Base-by-base conservation (phyloP, 1,140 invertebrate genomes). In the Antheraea pernyi region DNA sequence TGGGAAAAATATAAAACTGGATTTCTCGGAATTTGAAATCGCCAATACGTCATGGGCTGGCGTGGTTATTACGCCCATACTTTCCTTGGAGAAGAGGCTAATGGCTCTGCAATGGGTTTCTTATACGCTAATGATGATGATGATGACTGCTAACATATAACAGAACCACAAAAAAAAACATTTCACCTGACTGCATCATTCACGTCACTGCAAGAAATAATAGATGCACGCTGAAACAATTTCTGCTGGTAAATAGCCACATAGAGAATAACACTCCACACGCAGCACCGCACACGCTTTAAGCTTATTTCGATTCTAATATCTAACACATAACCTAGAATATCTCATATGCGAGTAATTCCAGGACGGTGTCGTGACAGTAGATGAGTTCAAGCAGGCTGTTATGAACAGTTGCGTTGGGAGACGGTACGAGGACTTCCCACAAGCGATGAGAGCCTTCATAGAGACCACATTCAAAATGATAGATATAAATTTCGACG, bases 391-490 rank as follows among this genome's bases (percentile, higher is more conserved):
- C 88, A 97, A 97, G 85, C 93, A 94, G 73, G 96, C 96, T 4
- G 96, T 97, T 0, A 95, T 97, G 85, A 96, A 95, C 80, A 96
- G 95, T 70, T 97, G 96, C 80, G 93, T 97, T n/a, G 96, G 96
- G 3, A 94, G 95, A 81, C 93, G 94, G 68, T 97, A 96, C 77
- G 94, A 94, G n/a, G 95, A 97, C 64, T 97, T 97, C 85, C 97
- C 97, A 4, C 95, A 95, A 84, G 95, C 96, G 0, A 95, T 96
- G 95, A 96, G 95, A 79, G 95, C 96, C 84, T 97, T 97, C 79
- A 97, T 97, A 79, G 96, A 97, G 80, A 95, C 95, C 61, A 96
- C 97, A 85, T 97, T 97, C 82, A 95, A 95, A 77, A 94, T 97
- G 88, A 94, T 97, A 37, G 97, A 97, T 75, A 93, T 97, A 42